Evolutionary conservation across 1,140 invertebrate genomes (phyloP), one percentile per base, ranked within the genome.

Genomic region (Pogonognathellus flavescens): DNA sequence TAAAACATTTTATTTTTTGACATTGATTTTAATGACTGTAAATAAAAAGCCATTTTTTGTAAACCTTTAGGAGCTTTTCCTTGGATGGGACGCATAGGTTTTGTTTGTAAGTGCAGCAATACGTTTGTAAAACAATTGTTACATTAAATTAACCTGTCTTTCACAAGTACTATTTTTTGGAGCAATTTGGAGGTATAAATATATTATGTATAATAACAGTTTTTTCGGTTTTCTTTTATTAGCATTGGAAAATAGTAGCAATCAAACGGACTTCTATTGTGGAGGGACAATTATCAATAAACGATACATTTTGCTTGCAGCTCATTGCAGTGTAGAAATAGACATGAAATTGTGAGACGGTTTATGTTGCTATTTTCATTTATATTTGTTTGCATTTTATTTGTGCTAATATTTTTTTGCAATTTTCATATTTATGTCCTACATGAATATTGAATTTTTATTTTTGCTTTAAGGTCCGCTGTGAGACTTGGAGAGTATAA

Each of bases 401-500:
- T 41, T 41, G 31, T 41, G 2, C 6, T 41, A 3, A 41, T 41
- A 41, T 41, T 41, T 6, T 3, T 41, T 41, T 41, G 2, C 31
- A 3, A 41, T 6, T 41, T 41, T 41, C 31, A 1, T 41, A 41
- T 41, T 41, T 41, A 1, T 41, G 31, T 49, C 14, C 9, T 41
- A 14, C 7, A n/a, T 9, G 10, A 6, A 5, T 6, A 70, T 5
- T 8, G 1, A 41, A 72, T 16, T 16, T 11, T 85, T 31, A 80
- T 60, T 22, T 52, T 4, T 57, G 20, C 52, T 22, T 80, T 13
- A n/a, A 86, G 94, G 52, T 87, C 89, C 85, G 91, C 91, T 16
- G 92, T 94, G 0, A 90, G 94, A 72, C 89, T 94, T 0, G 94
- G 94, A 4, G 94, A 95, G 76, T 92, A 94, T 87, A 92, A 94